A percentile compares a stretch with the other conserved stretches of the same genome.
Conservation (phyloP, 2,113 vertebrate species). For the Thalassoma bifasciatum region DNA sequence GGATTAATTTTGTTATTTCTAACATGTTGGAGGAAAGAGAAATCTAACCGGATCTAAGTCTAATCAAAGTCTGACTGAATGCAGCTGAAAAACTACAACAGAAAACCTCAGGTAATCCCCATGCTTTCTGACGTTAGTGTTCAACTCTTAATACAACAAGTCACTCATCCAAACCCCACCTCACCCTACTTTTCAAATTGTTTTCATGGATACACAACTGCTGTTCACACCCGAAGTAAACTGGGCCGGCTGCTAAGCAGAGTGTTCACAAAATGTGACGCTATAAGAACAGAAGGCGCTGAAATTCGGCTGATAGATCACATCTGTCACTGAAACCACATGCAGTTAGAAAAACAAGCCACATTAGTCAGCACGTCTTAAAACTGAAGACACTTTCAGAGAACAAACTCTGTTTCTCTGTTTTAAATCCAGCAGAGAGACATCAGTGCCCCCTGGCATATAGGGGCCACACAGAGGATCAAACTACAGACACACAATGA, state of each 20-base stretch:
- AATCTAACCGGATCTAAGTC: not conserved
- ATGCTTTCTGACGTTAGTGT: not conserved
- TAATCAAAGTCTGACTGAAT: not conserved
- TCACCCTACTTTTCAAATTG: not conserved
- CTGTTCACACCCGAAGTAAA: slow-evolving; percentile 9
- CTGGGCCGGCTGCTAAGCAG: not conserved
- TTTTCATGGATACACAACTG: not conserved
- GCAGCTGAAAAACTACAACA: not conserved
- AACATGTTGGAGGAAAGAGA: too few species aligned
- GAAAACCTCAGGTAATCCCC: not conserved
- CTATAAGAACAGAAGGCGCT: not conserved
- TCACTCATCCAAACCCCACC: not conserved
- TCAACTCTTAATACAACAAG: not conserved
- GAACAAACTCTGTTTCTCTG: not conserved
- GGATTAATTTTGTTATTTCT: too few species aligned
- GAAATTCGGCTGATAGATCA: slow-evolving; percentile 5
- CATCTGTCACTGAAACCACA: not conserved
- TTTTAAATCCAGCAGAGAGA: not conserved
- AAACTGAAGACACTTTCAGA: not conserved
- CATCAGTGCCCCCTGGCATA: not conserved
- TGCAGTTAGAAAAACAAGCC: not conserved
- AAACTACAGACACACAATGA: not conserved
- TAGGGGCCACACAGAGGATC: not conserved
- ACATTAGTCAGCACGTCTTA: not conserved
- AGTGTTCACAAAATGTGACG: slow-evolving; percentile 18